Conservation (phyloP, 2,113 vertebrate genomes). For the Muntiacus reevesi region DNA sequence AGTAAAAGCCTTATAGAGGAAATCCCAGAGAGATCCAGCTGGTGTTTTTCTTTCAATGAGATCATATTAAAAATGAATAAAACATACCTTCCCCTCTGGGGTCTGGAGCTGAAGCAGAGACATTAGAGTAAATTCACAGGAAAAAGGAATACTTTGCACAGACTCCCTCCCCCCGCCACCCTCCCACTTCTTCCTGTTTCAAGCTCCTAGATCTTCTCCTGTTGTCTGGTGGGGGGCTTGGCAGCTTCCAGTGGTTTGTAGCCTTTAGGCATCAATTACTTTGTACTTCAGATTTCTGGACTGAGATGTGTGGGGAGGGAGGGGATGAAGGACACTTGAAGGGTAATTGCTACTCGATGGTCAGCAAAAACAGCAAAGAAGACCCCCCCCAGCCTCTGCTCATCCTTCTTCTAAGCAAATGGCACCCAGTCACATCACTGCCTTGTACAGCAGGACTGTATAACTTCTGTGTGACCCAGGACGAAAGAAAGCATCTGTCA, state of each 20-base stretch:
- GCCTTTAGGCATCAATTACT: not conserved
- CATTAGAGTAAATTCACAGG: not conserved
- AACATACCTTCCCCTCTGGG: not conserved
- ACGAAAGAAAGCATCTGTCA: not conserved
- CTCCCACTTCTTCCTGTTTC: not conserved
- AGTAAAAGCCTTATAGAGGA: not conserved
- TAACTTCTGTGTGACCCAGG: not conserved
- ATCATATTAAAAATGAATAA: slow-evolving; percentile 9
- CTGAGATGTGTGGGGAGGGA: not conserved
- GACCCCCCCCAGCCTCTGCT: not conserved
- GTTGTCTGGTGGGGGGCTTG: not conserved
- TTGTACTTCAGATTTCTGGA: not conserved
- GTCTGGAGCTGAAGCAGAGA: not conserved
- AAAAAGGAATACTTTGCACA: not conserved
- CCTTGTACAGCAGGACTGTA: not conserved
- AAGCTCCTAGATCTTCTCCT: not conserved
- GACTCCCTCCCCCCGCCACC: not conserved
- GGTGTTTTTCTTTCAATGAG: slow-evolving; percentile 16
- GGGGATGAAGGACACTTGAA: not conserved
- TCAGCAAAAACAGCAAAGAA: not conserved
- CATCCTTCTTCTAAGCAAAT: not conserved
- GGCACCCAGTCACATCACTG: not conserved
- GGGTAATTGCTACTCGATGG: not conserved
- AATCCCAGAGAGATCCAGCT: not conserved
- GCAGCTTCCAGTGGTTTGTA: not conserved